Base-by-base conservation (phyloP, 2,888 invertebrate genomes). In the Diploptera punctata region DNA sequence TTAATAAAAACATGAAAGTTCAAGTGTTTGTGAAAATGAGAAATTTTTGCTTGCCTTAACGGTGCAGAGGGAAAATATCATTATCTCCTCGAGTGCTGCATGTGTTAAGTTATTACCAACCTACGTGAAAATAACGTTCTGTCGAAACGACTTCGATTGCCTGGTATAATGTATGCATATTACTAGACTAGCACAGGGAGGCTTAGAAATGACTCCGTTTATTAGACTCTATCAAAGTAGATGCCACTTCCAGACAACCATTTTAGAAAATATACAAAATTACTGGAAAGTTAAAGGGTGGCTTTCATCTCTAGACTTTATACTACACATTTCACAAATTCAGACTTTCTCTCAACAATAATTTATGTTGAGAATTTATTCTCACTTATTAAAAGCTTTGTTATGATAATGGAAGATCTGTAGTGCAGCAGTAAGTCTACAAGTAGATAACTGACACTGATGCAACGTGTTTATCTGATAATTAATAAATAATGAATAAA, bases 191-290 rank as follows among this genome's bases (percentile, higher is more conserved):
- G 18, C n/a, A n/a, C 18, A n/a, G 18, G 18, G 18, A 18, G 24
- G 21, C 21, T 24, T 1, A 21, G 13, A 52, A 52, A 18, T 21
- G 24, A 24, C 52, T 52, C 19, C 21, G 7, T 52, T 52, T 52
- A 52, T 52, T 52, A 24, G 18, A 24, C 52, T 3, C 52, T 52
- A 52, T 52, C 52, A 52, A 52, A 52, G 52, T 52, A 21, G 52
- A 52, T 52, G 52, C 52, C 52, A 52, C 52, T 52, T 52, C 7
- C 52, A 24, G 24, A 24, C 52, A 52, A 52, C 52, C 52, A 52
- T 52, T 52, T 52, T 52, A 52, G 52, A 52, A 52, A 52, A 52
- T 52, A 52, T 52, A 52, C 52, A 52, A 52, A 52, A 52, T 52
- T 52, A 52, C 52, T n/a, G 52, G 24, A 52, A 52, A 52, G 52